Base-by-base conservation (phyloP, 2,888 invertebrate genomes). In the Mongoloraphidia duomilia region DNA sequence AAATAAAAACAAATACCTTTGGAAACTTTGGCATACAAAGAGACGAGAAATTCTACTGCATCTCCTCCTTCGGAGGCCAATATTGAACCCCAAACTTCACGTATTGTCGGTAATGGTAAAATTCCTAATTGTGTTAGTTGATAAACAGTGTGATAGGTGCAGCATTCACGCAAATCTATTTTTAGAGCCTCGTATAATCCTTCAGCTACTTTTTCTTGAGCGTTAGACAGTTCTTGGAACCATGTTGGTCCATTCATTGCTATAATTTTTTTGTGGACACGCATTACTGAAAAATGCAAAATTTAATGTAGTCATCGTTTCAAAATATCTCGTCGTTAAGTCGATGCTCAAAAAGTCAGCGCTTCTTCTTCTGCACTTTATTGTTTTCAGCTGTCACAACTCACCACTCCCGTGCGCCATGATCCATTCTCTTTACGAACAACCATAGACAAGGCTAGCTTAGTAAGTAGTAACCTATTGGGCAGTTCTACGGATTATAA, bases 181-280 rank as follows among this genome's bases (percentile, higher is more conserved):
- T 49, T n/a, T 10, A 63, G 58, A 12, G 54, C 54, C 8, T 49
- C 45, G 49, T 54, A 52, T 42, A 67, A 53, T 14, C 55, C 40
- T 47, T 67, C 64, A 2, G 62, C 57, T 3, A 57, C 54, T 44
- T 42, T 45, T 33, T 63, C 46, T 54, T 67, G 67, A 34, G 59
- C 57, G 1, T 61, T 61, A 6, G 64, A 65, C 14, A 66, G 52
- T 58, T 67, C 66, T 56, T 66, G 65, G 49, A 56, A 67, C 67
- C 67, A 67, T 17, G 55, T 60, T 1, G 66, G 67, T 2, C 66
- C 65, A 12, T 58, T 58, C 39, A 56, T 41, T 43, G 49, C 40
- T 14, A 57, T 41, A 41, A 59, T 44, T 13, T 46, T 26, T 9
- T 46, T 38, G 37, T 60, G 59, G 2, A 36, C 49, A n/a, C n/a